Conservation (phyloP, 1,140 invertebrate genomes). For the Heterodera schachtii region DNA sequence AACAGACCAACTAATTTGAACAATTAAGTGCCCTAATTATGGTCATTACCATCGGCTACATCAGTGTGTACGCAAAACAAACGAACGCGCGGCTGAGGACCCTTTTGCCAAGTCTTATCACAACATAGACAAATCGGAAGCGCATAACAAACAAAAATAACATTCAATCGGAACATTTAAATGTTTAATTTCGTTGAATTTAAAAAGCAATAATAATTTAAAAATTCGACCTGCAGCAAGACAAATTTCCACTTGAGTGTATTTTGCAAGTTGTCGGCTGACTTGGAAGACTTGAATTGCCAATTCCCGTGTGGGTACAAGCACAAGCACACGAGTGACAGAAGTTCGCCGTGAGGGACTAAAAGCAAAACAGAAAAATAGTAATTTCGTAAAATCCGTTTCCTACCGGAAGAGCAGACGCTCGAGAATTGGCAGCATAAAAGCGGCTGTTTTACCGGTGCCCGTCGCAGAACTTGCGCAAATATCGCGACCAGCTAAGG, state of each 20-base stretch:
- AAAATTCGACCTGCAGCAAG: constrained; percentile 67
- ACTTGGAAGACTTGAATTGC: constrained; percentile 73
- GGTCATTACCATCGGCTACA: constrained; percentile 53
- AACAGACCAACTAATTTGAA: neutral
- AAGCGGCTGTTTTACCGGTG: constrained; percentile 94
- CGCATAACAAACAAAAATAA: too few relatives aligned
- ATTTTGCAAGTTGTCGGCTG: constrained; percentile 84
- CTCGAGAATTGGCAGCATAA: constrained; percentile 95
- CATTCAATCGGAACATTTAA: neutral
- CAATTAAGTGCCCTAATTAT: constrained; percentile 45
- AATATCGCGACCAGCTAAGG: constrained; percentile 84
- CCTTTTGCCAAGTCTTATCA: constrained; percentile 54
- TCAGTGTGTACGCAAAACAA: constrained; percentile 61
- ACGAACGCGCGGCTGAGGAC: constrained; percentile 57
- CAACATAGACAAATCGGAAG: constrained; percentile 37
- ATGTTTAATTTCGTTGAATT: neutral
- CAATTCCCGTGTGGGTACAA: constrained; percentile 94
- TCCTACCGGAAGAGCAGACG: constrained; percentile 77
- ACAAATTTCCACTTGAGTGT: constrained; percentile 72
- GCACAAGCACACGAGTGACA: constrained; percentile 82
- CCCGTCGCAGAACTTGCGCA: constrained; percentile 95
- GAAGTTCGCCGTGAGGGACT: constrained; percentile 69
- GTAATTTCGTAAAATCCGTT: neutral
- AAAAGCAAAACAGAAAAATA: neutral
- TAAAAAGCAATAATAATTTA: neutral